phyloP scores from a whole-genome alignment of 1,140 invertebrate genomes.

The Neelides sp. region DNA sequence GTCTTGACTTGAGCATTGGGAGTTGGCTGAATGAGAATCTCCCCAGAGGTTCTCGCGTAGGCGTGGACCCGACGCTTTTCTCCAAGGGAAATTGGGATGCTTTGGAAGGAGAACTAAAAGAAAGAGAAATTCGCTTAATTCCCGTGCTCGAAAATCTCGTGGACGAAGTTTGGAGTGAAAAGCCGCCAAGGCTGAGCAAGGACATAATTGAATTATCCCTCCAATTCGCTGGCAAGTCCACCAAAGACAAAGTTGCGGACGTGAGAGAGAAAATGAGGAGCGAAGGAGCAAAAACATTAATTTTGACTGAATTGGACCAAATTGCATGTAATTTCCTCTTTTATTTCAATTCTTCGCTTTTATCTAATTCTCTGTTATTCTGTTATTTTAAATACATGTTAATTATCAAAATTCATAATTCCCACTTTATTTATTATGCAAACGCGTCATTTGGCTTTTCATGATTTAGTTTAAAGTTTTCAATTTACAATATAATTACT shows the following conservation, averaged over 20 bases:
- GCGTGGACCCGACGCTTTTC: conserved; percentile 67
- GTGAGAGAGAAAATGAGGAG: conserved; percentile 52
- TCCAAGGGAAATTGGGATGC: conserved; percentile 58
- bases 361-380: too few species aligned
- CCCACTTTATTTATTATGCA: too few species aligned
- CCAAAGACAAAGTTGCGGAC: conserved; percentile 59
- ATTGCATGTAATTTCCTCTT: conserved; percentile 57
- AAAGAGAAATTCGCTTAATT: conserved; percentile 54
- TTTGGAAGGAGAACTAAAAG: conserved; percentile 46
- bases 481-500: too few species aligned
- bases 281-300: conserved; percentile 56
- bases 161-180: conserved; percentile 61
- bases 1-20: conserved; percentile 50
- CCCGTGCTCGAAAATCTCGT: conserved; percentile 63
- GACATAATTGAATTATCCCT: conserved; percentile 41
- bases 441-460: too few species aligned
- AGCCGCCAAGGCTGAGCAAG: conserved; percentile 42
- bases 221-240: conserved; percentile 47
- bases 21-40: conserved; percentile 63
- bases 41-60: conserved; percentile 58
- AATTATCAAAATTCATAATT: too few species aligned
- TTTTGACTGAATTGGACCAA: conserved; percentile 79
- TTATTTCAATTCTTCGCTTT: conserved; percentile 2
- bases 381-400: too few species aligned
- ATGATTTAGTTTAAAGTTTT: too few species aligned